Evolutionary conservation across 2,888 invertebrate genomes (phyloP).

Genomic region (Camptogramma bilineatum): DNA sequence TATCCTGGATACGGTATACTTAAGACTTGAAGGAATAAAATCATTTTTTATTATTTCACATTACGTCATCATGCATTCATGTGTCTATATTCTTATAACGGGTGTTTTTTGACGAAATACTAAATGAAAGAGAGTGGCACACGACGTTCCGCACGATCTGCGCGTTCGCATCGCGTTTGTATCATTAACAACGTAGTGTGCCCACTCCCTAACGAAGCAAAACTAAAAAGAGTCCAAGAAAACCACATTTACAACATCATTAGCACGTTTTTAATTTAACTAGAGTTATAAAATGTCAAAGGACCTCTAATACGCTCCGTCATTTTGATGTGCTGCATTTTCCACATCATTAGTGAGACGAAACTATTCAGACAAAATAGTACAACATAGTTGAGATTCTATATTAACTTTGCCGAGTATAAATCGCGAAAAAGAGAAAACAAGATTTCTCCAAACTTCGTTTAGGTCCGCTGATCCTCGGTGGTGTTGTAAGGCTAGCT

Average conservation of each 20-base stretch:
- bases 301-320: conserved; percentile 20
- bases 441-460: conserved; percentile 11
- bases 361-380: conserved; percentile 40
- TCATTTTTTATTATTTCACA: background rate
- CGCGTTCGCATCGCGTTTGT: too few relatives aligned
- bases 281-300: conserved; percentile 28
- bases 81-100: too few relatives aligned
- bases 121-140: too few relatives aligned
- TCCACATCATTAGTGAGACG: conserved; percentile 43
- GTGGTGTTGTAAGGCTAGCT: conserved; percentile 18
- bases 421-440: conserved; percentile 20
- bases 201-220: background rate
- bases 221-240: background rate
- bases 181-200: too few relatives aligned
- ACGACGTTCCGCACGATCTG: too few relatives aligned
- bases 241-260: conserved; percentile 9
- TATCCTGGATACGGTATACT: too few relatives aligned
- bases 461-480: conserved; percentile 19
- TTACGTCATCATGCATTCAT: too few relatives aligned
- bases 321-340: conserved; percentile 34
- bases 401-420: conserved; percentile 34
- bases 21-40: background rate
- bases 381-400: conserved; percentile 21
- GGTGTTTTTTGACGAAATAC: background rate
- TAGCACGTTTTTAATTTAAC: conserved; percentile 21